These are phyloP conservation scores for Rhinopomastus cyanomelas DNA, from an alignment of 2,113 vertebrate genomes.

Conservation along the genomic window DNA sequence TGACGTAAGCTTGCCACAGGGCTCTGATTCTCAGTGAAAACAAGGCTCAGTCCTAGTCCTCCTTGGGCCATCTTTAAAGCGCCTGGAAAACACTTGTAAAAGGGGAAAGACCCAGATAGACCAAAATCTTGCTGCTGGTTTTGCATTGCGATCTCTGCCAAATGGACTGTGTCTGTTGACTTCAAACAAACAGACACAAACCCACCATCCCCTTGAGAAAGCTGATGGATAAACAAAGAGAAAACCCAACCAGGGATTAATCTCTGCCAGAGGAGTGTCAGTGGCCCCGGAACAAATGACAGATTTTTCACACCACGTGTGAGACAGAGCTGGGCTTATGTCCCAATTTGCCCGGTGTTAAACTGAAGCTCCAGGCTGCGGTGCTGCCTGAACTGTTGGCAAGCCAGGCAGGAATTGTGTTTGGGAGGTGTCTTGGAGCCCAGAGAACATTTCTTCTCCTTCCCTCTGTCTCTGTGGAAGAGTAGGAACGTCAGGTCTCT, in stretches of 20 bases:
- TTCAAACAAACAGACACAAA: background rate
- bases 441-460: background rate
- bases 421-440: background rate
- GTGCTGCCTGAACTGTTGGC: background rate
- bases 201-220: background rate
- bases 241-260: background rate
- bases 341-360: accelerated
- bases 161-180: background rate
- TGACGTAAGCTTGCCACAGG: background rate
- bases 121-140: background rate
- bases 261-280: background rate
- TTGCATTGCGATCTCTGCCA: background rate
- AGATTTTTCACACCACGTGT: accelerated
- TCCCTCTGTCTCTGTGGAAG: background rate
- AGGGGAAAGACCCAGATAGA: background rate
- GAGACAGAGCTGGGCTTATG: background rate
- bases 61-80: background rate
- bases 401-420: background rate
- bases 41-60: background rate
- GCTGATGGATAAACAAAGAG: background rate
- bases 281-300: background rate
- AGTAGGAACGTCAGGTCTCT: background rate
- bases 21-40: background rate
- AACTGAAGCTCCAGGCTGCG: background rate
- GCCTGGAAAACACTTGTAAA: background rate